Evolutionary conservation across 1,140 invertebrate species (phyloP).

Genomic region (Trichonephila inaurata): DNA sequence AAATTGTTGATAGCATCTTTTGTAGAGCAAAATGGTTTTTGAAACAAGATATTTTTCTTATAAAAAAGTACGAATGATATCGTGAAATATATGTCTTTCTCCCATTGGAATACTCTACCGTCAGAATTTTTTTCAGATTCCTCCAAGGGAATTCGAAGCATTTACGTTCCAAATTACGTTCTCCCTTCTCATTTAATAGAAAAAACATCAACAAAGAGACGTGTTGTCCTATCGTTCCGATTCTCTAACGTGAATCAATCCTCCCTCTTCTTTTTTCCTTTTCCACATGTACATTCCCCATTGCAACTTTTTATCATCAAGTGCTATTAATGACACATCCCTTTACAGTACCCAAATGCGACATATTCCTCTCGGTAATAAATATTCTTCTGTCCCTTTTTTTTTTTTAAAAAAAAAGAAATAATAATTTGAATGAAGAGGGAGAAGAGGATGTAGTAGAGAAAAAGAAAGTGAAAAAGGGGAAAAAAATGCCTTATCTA

Average conservation of each 20-base stretch:
- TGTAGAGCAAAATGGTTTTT: neutral
- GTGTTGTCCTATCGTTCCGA: neutral
- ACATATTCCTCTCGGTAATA: neutral
- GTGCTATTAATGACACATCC: neutral
- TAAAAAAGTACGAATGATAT: neutral
- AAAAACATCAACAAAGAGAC: neutral
- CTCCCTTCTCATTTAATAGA: neutral
- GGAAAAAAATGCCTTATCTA: neutral
- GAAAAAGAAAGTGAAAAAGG: neutral
- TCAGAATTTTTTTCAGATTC: neutral
- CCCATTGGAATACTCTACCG: neutral
- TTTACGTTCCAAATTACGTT: neutral
- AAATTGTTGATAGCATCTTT: too few relatives aligned
- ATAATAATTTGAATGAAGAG: too few relatives aligned
- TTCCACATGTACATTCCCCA: neutral
- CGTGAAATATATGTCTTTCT: neutral
- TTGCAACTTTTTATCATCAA: neutral
- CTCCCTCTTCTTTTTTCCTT: neutral
- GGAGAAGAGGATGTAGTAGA: neutral
- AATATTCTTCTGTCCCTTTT: neutral
- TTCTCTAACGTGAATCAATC: neutral
- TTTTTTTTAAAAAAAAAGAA: neutral
- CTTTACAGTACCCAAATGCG: neutral
- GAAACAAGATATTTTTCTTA: neutral
- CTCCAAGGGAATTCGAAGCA: neutral